Evolutionary conservation across 1,140 invertebrate species (phyloP).

Genomic region (Drosophila sp.): DNA sequence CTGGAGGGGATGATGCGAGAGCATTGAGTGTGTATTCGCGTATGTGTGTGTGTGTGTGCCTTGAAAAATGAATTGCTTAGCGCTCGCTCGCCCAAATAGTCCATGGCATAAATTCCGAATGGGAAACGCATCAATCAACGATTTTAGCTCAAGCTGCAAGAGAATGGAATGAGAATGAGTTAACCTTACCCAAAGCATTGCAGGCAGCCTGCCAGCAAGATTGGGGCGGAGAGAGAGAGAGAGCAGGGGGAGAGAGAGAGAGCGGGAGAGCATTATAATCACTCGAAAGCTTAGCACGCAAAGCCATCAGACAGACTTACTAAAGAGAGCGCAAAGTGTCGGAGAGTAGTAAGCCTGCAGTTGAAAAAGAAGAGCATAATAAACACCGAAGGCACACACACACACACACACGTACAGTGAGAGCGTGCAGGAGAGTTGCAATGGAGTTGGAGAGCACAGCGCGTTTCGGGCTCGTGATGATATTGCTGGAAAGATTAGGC

Average conservation of each 20-base stretch:
- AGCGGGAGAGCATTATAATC: constrained; percentile 33
- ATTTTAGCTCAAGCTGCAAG: constrained; percentile 45
- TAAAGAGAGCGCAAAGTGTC: too few species aligned
- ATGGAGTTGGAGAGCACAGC: constrained; percentile 1
- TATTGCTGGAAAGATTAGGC: constrained; percentile 78
- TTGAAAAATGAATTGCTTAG: constrained; percentile 79
- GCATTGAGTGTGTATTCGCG: not conserved
- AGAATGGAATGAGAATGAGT: constrained; percentile 13
- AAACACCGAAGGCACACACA: constrained; percentile 11
- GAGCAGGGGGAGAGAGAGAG: constrained; percentile 10
- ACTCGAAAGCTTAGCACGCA: constrained; percentile 29
- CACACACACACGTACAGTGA: not conserved
- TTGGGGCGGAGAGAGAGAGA: not conserved
- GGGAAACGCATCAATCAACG: constrained; percentile 82
- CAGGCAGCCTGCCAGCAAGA: not conserved
- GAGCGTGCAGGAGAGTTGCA: constrained; percentile 20
- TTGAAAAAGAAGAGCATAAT: not conserved
- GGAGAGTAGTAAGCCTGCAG: not conserved
- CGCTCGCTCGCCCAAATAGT: constrained; percentile 75
- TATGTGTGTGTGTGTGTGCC: constrained; percentile 16
- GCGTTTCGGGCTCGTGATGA: constrained; percentile 61
- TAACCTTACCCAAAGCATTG: not conserved
- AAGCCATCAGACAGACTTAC: constrained; percentile 18
- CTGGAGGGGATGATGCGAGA: constrained; percentile 58
- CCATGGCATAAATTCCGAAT: constrained; percentile 82